phyloP scores from a whole-genome alignment of 2,888 invertebrate genomes.

The Zele albiditarsus region DNA sequence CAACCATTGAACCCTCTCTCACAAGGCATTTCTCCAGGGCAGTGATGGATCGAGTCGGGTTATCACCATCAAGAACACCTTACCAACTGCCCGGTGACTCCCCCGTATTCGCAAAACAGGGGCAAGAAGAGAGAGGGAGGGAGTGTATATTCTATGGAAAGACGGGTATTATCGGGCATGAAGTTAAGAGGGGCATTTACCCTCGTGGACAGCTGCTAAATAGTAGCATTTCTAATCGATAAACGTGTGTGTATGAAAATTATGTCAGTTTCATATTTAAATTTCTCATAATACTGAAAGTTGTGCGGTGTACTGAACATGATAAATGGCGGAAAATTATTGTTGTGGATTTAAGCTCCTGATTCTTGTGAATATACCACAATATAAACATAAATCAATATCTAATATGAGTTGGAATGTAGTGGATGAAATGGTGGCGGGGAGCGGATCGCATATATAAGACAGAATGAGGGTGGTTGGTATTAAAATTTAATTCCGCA shows the following conservation, averaged over 20 bases:
- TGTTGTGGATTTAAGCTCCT: not conserved
- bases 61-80: constrained; percentile 69
- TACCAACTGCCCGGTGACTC: constrained; percentile 29
- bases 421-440: constrained; percentile 46
- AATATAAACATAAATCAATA: constrained; percentile 58
- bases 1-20: constrained; percentile 4
- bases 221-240: constrained; percentile 53
- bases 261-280: not conserved
- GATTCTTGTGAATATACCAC: not conserved
- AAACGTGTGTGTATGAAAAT: not conserved
- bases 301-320: not conserved
- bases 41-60: constrained; percentile 71
- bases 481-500: constrained; percentile 67
- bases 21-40: constrained; percentile 53
- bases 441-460: not conserved
- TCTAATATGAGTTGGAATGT: constrained; percentile 54
- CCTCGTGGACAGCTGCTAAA: constrained; percentile 63
- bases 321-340: not conserved
- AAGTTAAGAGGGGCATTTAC: constrained; percentile 63
- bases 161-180: constrained; percentile 61
- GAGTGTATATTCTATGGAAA: constrained; percentile 19
- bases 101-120: not conserved
- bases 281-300: constrained; percentile 44
- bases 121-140: not conserved
- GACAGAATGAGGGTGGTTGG: constrained; percentile 25